Evolutionary conservation across 2,797 vertebrate species (phyloP), one percentile per base, ranked within the genome.

Genomic region (Kryptopterus vitreolus): DNA sequence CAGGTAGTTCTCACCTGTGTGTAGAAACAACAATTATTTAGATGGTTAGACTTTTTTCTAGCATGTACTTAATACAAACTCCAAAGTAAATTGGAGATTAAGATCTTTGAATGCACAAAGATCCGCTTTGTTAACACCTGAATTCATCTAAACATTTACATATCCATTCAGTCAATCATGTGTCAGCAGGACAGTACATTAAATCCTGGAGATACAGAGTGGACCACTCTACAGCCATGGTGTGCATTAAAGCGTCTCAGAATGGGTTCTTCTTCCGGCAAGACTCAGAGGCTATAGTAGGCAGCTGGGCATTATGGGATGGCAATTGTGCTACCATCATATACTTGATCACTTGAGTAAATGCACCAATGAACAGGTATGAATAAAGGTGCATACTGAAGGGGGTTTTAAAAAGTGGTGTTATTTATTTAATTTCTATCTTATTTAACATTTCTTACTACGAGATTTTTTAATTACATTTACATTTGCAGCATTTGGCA

Each of bases 1-100:
- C 82, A 90, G 88, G 88, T 89, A 93, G 83, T 91, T 89, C 82
- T 90, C 92, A 89, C 88, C 93, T 94, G 90, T 78, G 87, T 87
- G 91, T 43, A 92, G 75, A 91, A 77, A 87, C 55, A 83, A 89
- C 69, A 69, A 52, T 52, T 29, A 90, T 50, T 50, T 77, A 77
- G 65, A 90, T 62, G 61, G 86, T 71, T 77, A 75, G 69, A 52
- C 13, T 24, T 46, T 43, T 48, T 22, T 55, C 53, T 11, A 22
- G 3, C 1, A n/a, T 22, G 2, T 53, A 7, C 22, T 7, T 33
- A 5, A 33, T 53, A 33, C 4, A 53, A 31, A 20, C 16, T 29
- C 15, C 18, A 43, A 43, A 43, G 38, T 43, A 10, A 43, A 43
- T 7, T n/a, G n/a, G 22, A 48, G 48, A 48, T 48, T 18, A 2